Evolutionary conservation across 2,113 vertebrate genomes (phyloP), one percentile per base, ranked within the genome.

Genomic region (Hyperoodon ampullatus): DNA sequence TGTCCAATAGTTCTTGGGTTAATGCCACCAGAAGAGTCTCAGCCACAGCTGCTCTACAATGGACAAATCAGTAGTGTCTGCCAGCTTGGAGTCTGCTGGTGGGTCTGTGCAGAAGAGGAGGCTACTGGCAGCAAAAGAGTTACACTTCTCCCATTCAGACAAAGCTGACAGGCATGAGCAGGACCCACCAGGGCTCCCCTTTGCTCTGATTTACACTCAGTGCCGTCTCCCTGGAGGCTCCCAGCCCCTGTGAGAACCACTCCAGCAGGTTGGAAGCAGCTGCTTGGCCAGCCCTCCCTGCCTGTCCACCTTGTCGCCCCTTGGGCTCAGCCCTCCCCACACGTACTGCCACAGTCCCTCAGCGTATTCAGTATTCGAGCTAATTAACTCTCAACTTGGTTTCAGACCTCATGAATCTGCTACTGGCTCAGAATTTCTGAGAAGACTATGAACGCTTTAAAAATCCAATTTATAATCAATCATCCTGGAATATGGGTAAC

Each of bases 201-300:
- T 33, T 44, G 23, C n/a, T 33, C 19, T 2, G 53, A 58, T 14
- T 23, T 3, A 6, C 15, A 74, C 15, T 65, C 55, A 53, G 3
- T 12, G 12, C 23, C 33, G 2, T 35, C 2, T 83, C 35, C 21
- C 12, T 0, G 19, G 8, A 35, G 35, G 47, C 28, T 35, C 23
- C 47, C 2, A 0, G 7, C 1, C n/a, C 26, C 13, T 19, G 5
- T 18, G 8, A 61, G 2, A 23, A 11, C 33, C 12, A 0, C 2
- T 13, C 8, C 24, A 68, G 44, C 16, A 58, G 35, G 47, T 8
- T 1, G 13, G 21, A 47, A 50, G 28, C 53, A 77, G 61, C 68
- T 71, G 2, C 16, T n/a, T 6, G 26, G 28, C 39, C 53, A 30
- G 28, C 1, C 13, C 35, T 81, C 11, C 60, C 33, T 53, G 23